phyloP scores from a whole-genome alignment of 2,113 vertebrate species.

The Bos indicus region DNA sequence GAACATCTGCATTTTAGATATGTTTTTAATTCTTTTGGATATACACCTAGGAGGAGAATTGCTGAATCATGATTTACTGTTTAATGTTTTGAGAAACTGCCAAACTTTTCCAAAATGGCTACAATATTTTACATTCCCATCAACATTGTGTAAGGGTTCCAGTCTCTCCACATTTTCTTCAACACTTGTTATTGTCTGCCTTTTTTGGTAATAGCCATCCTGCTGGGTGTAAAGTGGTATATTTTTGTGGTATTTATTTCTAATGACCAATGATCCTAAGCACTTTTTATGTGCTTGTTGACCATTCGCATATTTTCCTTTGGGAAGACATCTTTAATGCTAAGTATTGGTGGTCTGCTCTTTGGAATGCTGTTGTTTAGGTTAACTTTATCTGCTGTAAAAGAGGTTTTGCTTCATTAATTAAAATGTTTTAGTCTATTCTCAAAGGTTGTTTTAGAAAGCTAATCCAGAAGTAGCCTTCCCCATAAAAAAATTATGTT shows the following conservation, averaged over 20 bases:
- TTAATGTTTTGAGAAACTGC: not conserved
- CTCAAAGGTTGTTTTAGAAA: slow-evolving; percentile 30
- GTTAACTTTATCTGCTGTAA: not conserved
- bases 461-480: not conserved
- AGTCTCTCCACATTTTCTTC: not conserved
- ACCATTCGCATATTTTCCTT: not conserved
- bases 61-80: not conserved
- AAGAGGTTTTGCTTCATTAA: not conserved
- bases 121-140: not conserved
- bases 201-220: not conserved
- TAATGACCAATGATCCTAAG: not conserved
- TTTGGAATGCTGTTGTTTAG: not conserved
- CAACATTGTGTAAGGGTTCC: not conserved
- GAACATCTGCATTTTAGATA: not conserved
- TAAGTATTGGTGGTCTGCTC: not conserved
- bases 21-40: not conserved
- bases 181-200: not conserved
- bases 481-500: not conserved
- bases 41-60: not conserved
- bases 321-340: slow-evolving; percentile 6
- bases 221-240: not conserved
- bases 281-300: not conserved
- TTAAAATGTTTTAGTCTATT: slow-evolving; percentile 29
- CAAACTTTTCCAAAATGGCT: not conserved
- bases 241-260: not conserved